Percentiles rank a stretch among this genome's conserved stretches.
These are phyloP conservation scores for Cremastinae sp. DNA, from an alignment of 2,888 invertebrate species.

Conservation along the genomic window DNA sequence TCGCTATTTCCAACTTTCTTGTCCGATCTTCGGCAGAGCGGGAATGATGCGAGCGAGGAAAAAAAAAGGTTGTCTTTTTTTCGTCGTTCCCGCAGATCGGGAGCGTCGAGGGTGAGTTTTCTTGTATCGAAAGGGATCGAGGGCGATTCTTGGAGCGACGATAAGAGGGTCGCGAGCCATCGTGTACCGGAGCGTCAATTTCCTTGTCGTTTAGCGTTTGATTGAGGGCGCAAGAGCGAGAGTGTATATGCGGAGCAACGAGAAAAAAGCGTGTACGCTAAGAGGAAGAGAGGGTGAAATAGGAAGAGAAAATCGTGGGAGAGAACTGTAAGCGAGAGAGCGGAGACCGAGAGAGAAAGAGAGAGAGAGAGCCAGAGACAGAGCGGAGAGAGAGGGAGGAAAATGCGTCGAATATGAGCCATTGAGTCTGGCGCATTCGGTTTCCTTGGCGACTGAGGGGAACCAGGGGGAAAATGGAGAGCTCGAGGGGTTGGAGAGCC, in stretches of 20 bases:
- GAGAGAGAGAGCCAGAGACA: conserved; percentile 49
- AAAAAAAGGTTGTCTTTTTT: conserved; percentile 49
- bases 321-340: no score
- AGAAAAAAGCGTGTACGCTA: conserved; percentile 17
- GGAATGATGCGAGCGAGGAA: conserved; percentile 5
- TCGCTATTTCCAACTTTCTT: conserved; percentile 36
- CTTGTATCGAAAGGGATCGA: conserved; percentile 34
- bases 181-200: conserved; percentile 71
- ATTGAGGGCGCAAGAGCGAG: conserved; percentile 66
- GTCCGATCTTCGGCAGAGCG: conserved; percentile 43
- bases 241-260: conserved; percentile 56
- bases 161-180: conserved; percentile 48
- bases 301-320: no score
- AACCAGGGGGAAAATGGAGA: conserved; percentile 23
- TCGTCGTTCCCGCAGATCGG: conserved; percentile 9
- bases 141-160: conserved; percentile 21
- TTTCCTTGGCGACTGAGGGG: conserved; percentile 78
- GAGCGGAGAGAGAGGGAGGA: conserved; percentile 36
- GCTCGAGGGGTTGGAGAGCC: conserved; percentile 48
- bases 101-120: conserved; percentile 37
- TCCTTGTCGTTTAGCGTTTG: conserved; percentile 75
- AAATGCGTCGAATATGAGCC: conserved; percentile 42
- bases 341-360: conserved; percentile 52
- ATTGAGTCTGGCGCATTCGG: conserved; percentile 66
- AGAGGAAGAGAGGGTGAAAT: conserved; percentile 22